These are phyloP conservation scores for Pachydiplax longipennis DNA, from an alignment of 2,888 invertebrate species.

Conservation along the genomic window DNA sequence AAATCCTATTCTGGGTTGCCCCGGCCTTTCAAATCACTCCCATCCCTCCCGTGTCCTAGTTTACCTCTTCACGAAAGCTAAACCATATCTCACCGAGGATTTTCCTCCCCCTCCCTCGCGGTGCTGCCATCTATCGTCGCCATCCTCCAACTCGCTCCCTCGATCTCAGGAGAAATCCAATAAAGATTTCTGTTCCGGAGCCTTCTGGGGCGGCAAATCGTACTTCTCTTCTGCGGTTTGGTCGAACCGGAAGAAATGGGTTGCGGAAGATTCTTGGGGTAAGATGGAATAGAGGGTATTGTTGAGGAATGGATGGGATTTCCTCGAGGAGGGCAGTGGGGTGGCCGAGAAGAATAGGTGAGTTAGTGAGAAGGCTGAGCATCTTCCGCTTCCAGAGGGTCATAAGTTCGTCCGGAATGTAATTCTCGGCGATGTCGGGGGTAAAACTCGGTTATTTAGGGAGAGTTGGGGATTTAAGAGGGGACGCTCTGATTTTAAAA, in stretches of 20 bases:
- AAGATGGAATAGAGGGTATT: not conserved
- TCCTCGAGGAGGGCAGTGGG: not conserved
- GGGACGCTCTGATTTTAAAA: not conserved
- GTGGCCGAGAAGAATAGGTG: not conserved
- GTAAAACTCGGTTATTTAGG: not conserved
- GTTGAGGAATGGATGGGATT: not conserved
- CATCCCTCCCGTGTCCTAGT: not conserved
- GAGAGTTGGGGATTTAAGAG: not conserved
- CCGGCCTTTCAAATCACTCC: not conserved
- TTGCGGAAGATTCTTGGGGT: not conserved
- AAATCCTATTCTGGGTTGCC: too few relatives aligned
- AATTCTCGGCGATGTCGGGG: not conserved
- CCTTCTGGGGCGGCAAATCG: not conserved
- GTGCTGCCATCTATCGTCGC: not conserved
- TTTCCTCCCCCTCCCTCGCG: not conserved
- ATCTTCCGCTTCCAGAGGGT: not conserved
- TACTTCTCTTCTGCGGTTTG: slow-evolving; percentile 15
- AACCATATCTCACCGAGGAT: not conserved
- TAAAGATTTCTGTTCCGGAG: slow-evolving; percentile 39
- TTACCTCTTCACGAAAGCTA: not conserved
- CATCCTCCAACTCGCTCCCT: not conserved
- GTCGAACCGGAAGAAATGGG: slow-evolving; percentile 31
- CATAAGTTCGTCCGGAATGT: not conserved
- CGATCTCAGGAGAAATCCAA: slow-evolving; percentile 42
- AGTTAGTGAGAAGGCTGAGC: not conserved